A percentile compares a stretch with the other conserved stretches of the same genome.
phyloP scores from a whole-genome alignment of 2,113 vertebrate genomes.

The Ailuropoda melanoleuca region DNA sequence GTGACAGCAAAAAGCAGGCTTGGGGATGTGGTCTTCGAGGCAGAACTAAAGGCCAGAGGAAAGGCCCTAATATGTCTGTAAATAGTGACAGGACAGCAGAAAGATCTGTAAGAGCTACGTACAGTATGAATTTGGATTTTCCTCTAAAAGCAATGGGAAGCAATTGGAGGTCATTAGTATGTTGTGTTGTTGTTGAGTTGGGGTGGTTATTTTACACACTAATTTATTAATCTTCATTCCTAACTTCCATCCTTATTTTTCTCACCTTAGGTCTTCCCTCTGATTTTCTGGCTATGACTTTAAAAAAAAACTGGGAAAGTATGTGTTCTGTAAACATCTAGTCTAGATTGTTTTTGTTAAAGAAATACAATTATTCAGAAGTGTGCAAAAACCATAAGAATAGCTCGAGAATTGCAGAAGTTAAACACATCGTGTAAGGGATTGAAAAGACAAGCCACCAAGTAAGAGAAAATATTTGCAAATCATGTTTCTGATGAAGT shows the following conservation, averaged over 20 bases:
- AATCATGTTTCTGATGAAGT: background rate
- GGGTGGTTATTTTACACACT: background rate
- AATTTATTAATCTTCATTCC: background rate
- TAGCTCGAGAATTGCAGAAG: background rate
- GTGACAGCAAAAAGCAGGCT: background rate
- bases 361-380: background rate
- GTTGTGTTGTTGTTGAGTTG: background rate
- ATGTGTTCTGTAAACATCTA: background rate
- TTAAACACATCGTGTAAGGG: background rate
- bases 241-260: background rate
- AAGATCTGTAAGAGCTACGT: background rate
- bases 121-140: background rate
- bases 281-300: background rate
- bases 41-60: background rate
- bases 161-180: background rate
- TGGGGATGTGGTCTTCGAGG: background rate
- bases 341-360: background rate
- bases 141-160: background rate
- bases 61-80: background rate
- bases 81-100: background rate
- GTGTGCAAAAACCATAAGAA: background rate
- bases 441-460: background rate
- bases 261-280: background rate
- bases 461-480: background rate
- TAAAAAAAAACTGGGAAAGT: background rate